Conservation (phyloP, 1,140 invertebrate species). For the Littorina saxatilis region DNA sequence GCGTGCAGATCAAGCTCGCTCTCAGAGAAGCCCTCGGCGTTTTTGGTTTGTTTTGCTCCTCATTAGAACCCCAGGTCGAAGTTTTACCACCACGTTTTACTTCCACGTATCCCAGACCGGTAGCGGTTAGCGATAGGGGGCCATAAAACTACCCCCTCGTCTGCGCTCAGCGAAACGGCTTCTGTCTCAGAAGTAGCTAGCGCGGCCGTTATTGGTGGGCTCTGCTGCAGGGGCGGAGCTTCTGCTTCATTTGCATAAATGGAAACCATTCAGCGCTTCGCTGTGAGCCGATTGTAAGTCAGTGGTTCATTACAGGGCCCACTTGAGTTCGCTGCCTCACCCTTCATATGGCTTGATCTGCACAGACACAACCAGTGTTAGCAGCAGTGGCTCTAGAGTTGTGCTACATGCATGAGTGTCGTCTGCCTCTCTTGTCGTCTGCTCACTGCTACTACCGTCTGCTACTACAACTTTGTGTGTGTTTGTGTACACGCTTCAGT, state of each 20-base stretch:
- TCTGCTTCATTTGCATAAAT: slow-evolving; percentile 2
- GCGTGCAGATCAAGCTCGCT: not conserved
- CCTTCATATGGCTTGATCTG: slow-evolving; percentile 1
- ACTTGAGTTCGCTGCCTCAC: slow-evolving; percentile 1
- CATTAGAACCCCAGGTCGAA: not conserved
- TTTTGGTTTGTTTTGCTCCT: slow-evolving; percentile 17
- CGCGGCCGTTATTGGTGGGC: not conserved
- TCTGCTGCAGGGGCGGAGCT: slow-evolving; percentile 12
- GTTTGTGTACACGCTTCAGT: too few species aligned
- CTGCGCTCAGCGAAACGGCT: too few species aligned
- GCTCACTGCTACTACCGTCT: not conserved
- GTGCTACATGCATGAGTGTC: slow-evolving; percentile 7
- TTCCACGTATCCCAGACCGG: too few species aligned
- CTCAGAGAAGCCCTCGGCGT: too few species aligned
- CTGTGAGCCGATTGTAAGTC: not conserved
- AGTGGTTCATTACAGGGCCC: slow-evolving; percentile 29
- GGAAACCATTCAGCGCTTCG: slow-evolving; percentile 8
- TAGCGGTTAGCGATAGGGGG: too few species aligned
- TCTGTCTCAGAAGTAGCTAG: not conserved
- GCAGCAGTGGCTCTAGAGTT: not conserved
- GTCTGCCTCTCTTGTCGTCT: not conserved
- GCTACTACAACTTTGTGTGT: too few species aligned
- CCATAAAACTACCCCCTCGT: too few species aligned
- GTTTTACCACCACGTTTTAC: not conserved
- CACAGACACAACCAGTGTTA: not conserved